These are phyloP conservation scores for Galaxea fascicularis DNA, from an alignment of 92 coral and sea anemone species.

Conservation along the genomic window DNA sequence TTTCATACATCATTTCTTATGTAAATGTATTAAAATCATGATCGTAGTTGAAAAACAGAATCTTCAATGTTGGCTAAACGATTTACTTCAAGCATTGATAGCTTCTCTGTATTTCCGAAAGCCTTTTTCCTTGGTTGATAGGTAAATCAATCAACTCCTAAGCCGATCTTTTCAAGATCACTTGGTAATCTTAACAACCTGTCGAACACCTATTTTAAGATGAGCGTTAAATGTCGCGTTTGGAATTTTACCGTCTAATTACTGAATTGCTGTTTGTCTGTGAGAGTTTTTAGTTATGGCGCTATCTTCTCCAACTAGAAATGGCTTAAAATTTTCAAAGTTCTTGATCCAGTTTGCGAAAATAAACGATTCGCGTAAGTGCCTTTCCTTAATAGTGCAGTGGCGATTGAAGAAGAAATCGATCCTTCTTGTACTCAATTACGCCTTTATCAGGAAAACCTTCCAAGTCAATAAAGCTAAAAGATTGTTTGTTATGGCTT, in stretches of 20 bases:
- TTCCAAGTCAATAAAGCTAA: slow-evolving; percentile 64
- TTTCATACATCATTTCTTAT: no score
- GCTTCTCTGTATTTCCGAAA: slow-evolving; percentile 25
- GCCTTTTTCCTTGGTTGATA: slow-evolving; percentile 19
- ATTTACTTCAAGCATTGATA: neutral
- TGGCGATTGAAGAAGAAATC: slow-evolving; percentile 43
- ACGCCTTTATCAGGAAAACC: slow-evolving; percentile 44
- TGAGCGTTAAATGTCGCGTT: slow-evolving; percentile 27
- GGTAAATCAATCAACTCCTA: slow-evolving; percentile 41
- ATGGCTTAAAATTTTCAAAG: neutral
- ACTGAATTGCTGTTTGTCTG: slow-evolving; percentile 30
- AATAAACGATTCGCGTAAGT: neutral
- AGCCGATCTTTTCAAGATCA: slow-evolving; percentile 44
- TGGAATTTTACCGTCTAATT: slow-evolving; percentile 23
- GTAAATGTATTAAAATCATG: neutral
- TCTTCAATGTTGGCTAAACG: slow-evolving; percentile 6
- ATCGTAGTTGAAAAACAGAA: neutral
- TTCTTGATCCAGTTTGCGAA: neutral
- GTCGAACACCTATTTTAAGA: slow-evolving; percentile 7
- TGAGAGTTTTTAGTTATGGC: neutral
- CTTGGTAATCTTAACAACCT: slow-evolving; percentile 31
- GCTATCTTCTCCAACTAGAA: neutral
- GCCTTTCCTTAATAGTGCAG: slow-evolving; percentile 10
- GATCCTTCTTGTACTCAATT: slow-evolving; percentile 39
- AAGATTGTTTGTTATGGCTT: slow-evolving; percentile 59